Evolutionary conservation across 1,140 invertebrate species (phyloP), one percentile per base, ranked within the genome.

Genomic region (Alviniconcha marisindica): DNA sequence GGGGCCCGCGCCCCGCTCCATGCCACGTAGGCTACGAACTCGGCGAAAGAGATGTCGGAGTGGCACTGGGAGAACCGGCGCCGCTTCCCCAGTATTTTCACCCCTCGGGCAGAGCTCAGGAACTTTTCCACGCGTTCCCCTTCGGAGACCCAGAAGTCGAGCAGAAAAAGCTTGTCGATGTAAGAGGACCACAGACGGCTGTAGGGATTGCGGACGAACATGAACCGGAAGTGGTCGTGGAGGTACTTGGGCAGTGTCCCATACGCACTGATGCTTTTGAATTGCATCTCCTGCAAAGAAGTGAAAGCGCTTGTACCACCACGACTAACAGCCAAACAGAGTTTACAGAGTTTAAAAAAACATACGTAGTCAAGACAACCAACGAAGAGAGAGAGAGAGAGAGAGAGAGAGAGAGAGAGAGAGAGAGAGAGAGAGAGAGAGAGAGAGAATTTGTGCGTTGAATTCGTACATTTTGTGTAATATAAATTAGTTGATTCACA

Each of bases 181-280:
- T 85, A 89, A 33, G 83, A 83, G 1, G 88, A 87, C 80, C 81
- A 89, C 14, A 89, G 36, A 71, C 86, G 78, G 4, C 80, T 81
- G 71, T 86, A 89, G 1, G 88, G 88, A 71, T 87, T 81, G 44
- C 88, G 80, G 2, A 83, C 80, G 31, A 87, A 85, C 82, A 89
- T 84, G 42, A 89, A 81, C 51, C 77, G 66, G 28, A 44, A 56
- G 56, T 24, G 36, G 28, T 81, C 76, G 74, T 73, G 7, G 24
- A 73, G n/a, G n/a, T 21, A 21, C 21, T 56, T 5, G 40, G 44
- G 24, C 14, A 33, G 40, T 18, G 31, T n/a, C 38, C 48, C 3
- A 24, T 3, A 24, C 28, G 44, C 0, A 15, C 44, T 7, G 56
- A 33, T 10, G 73, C 28, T 12, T 38, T 51, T 31, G 71, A 82